phyloP scores from a whole-genome alignment of 2,113 vertebrate species.

The Uropsilus gracilis region DNA sequence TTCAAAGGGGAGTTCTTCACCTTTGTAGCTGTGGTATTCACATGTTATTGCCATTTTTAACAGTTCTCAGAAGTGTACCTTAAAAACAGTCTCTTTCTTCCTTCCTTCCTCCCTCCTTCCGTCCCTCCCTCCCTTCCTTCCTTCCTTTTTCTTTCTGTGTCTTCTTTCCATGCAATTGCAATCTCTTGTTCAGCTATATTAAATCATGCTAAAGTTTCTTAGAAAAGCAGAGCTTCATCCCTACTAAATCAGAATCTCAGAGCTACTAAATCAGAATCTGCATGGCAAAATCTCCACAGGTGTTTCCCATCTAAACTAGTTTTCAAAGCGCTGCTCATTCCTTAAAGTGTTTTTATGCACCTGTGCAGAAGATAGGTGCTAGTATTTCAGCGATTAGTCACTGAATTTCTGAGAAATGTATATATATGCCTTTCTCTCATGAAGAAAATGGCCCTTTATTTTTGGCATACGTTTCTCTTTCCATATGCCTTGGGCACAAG shows the following conservation, averaged over 20 bases:
- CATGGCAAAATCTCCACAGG: background rate
- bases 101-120: too few species aligned
- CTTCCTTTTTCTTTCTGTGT: too few species aligned
- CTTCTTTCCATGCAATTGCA: background rate
- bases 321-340: background rate
- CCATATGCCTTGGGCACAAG: background rate
- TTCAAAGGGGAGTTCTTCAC: background rate
- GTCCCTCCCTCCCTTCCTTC: background rate
- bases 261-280: background rate
- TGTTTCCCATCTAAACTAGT: background rate
- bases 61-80: background rate
- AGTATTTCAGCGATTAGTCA: background rate
- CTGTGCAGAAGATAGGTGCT: background rate
- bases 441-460: background rate
- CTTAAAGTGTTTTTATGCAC: background rate
- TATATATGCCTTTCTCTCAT: background rate
- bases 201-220: background rate
- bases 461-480: background rate
- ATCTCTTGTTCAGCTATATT: background rate
- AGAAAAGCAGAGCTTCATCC: background rate
- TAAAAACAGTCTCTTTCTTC: background rate
- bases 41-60: background rate
- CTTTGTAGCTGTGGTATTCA: too few species aligned
- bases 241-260: too few species aligned
- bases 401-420: slow-evolving; percentile 4